phyloP scores from a whole-genome alignment of 2,888 invertebrate species.

The Acrobasis suavella region DNA sequence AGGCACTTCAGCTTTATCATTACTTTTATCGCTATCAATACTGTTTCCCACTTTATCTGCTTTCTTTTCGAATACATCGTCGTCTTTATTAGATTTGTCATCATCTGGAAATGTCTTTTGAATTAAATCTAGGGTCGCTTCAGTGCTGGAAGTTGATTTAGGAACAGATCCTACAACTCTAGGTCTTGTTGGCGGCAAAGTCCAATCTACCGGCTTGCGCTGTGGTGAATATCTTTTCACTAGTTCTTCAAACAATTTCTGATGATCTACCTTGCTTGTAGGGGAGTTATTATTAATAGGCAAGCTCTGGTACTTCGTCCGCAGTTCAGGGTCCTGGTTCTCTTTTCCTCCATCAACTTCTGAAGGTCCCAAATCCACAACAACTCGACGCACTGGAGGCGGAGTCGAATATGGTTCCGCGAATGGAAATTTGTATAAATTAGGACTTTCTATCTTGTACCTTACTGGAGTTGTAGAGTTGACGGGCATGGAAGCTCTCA shows the following conservation, averaged over 20 bases:
- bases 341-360: conserved; percentile 62
- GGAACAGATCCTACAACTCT: conserved; percentile 71
- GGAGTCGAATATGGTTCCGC: conserved; percentile 77
- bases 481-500: conserved; percentile 67
- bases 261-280: conserved; percentile 63
- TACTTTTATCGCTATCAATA: conserved; percentile 22
- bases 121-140: conserved; percentile 54
- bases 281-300: conserved; percentile 45
- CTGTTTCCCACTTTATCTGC: conserved; percentile 12
- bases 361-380: conserved; percentile 58
- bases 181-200: conserved; percentile 71
- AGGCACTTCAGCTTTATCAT: conserved; percentile 30
- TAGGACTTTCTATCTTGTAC: conserved; percentile 75
- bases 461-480: conserved; percentile 55
- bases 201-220: conserved; percentile 73
- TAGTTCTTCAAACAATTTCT: conserved; percentile 72
- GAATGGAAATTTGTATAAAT: conserved; percentile 76
- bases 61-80: conserved; percentile 29
- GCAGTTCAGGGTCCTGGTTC: conserved; percentile 57
- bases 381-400: conserved; percentile 62
- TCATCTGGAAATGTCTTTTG: conserved; percentile 52
- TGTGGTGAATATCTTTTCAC: conserved; percentile 76
- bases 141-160: conserved; percentile 63
- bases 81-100: conserved; percentile 44
- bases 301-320: conserved; percentile 56